Evolutionary conservation across 2,113 vertebrate species (phyloP), one percentile per base, ranked within the genome.

Genomic region (Corythaixoides concolor): DNA sequence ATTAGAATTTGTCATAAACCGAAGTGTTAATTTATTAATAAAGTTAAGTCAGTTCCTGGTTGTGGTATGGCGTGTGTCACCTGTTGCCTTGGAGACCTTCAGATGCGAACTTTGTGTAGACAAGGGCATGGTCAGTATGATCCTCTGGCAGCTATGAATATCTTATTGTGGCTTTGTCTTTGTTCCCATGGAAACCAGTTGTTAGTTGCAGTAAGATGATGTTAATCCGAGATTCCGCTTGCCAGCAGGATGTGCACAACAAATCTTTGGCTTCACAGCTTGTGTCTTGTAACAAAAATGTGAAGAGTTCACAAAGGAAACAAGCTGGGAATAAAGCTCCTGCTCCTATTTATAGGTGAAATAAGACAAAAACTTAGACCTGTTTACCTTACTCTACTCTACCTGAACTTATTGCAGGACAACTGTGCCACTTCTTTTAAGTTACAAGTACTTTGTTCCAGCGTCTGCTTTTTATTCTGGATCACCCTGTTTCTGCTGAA

Each of bases 171-270:
- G 43, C 69, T 93, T 92, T 87, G 82, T 85, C 83, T 97, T 95
- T 77, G 91, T 98, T 97, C 87, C 95, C 56, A 19, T 95, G 82
- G 94, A 95, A 96, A 88, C 95, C 49, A 74, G 82, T 93, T 96
- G 74, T 97, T 97, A 94, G 84, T 94, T 94, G 88, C 82, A 76
- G 64, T 97, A 95, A 98, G 67, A 94, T 27, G 32, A 86, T 60
- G 33, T 79, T 98, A 98, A 98, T 98, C 97, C 90, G 94, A 96
- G 96, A 95, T 94, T 90, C n/a, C 62, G 75, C 96, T 97, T 96
- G 76, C 91, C 88, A 83, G 73, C 68, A 91, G 89, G 69, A 97
- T 82, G 73, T 92, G 80, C 77, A 28, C 85, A 86, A 28, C 59
- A 96, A 92, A 90, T 95, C 67, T 95, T 97, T 2, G 5, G 58